phyloP scores from a whole-genome alignment of 2,888 invertebrate genomes.

The Brachypterus glaber region DNA sequence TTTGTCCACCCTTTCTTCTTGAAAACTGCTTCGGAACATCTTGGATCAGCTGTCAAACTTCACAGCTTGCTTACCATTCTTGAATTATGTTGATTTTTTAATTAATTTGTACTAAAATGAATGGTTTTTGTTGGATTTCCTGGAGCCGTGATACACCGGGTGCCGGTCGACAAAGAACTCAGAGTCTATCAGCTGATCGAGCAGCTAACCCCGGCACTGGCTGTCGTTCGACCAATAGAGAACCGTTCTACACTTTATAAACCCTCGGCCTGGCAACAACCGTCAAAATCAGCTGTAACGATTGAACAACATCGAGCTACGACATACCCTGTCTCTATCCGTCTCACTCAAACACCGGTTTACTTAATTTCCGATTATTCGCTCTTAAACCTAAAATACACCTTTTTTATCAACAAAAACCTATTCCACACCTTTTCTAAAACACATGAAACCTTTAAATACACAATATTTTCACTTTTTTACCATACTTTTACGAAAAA shows the following conservation, averaged over 20 bases:
- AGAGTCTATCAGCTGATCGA: slow-evolving; percentile 34
- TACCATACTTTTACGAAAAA: slow-evolving; percentile 23
- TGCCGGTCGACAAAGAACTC: slow-evolving; percentile 32
- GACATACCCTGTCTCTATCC: slow-evolving; percentile 21
- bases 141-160: slow-evolving; percentile 14
- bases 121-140: neutral
- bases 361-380: neutral
- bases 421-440: neutral
- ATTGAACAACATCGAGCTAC: slow-evolving; percentile 25
- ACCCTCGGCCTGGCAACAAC: slow-evolving; percentile 38
- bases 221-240: slow-evolving; percentile 28
- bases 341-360: slow-evolving; percentile 27
- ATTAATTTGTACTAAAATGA: slow-evolving; percentile 5
- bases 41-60: slow-evolving; percentile 11
- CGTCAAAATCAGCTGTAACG: slow-evolving; percentile 40
- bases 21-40: slow-evolving; percentile 29
- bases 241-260: slow-evolving; percentile 26
- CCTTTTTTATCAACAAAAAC: neutral
- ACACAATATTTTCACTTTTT: slow-evolving; percentile 23
- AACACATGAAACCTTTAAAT: slow-evolving; percentile 1
- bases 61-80: slow-evolving; percentile 19
- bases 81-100: neutral
- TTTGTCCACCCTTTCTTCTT: slow-evolving; percentile 28
- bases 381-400: neutral
- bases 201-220: slow-evolving; percentile 24